phyloP scores from a whole-genome alignment of 1,140 invertebrate species.

The Aphis craccivora region DNA sequence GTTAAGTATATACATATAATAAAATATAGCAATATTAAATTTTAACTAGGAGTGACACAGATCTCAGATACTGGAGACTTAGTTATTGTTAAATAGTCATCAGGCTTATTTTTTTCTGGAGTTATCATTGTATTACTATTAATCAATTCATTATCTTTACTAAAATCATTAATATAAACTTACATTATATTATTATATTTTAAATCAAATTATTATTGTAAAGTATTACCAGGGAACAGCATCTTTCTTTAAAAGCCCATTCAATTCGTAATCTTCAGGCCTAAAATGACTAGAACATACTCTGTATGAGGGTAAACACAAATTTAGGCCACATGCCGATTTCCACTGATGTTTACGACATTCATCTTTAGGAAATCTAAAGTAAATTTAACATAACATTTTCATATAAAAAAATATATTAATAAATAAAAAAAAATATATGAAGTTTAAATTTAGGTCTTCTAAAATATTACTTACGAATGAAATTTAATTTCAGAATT shows the following conservation, averaged over 20 bases:
- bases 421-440: too few relatives aligned
- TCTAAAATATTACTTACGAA: too few relatives aligned
- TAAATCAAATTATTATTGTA: not conserved
- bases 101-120: constrained; percentile 2
- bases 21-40: constrained; percentile 1
- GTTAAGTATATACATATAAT: not conserved
- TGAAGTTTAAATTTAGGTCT: too few relatives aligned
- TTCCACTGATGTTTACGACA: not conserved
- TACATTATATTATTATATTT: not conserved
- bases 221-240: constrained; percentile 7
- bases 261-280: not conserved
- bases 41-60: not conserved
- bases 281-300: not conserved
- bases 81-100: not conserved
- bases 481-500: too few relatives aligned
- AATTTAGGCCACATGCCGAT: not conserved
- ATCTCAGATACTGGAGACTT: not conserved
- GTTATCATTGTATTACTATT: not conserved
- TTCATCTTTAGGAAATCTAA: not conserved
- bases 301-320: not conserved
- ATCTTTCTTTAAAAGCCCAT: not conserved
- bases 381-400: too few relatives aligned
- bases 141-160: not conserved
- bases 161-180: not conserved
- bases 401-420: too few relatives aligned